Base-by-base conservation (phyloP, 2,888 invertebrate genomes). In the Alloscopus bannaensis region DNA sequence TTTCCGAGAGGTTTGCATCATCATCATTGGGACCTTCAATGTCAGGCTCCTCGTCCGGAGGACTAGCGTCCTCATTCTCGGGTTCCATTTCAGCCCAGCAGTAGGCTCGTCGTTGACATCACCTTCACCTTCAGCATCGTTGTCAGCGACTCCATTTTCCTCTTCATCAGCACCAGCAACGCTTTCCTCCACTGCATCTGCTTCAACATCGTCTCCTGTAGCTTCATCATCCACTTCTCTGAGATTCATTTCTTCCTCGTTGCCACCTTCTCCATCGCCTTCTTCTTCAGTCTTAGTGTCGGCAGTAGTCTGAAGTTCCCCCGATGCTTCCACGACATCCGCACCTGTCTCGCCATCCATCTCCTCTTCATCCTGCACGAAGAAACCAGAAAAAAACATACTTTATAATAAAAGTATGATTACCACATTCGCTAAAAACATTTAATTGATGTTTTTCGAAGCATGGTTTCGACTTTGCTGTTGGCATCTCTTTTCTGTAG, bases 281-380 rank as follows among this genome's bases (percentile, higher is more conserved):
- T 50, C 50, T 4, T 50, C 50, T 50, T 50, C 11, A 13, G 20
- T 18, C 50, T n/a, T n/a, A n/a, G n/a, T n/a, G n/a, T n/a, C n/a
- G n/a, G n/a, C n/a, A n/a, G n/a, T n/a, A n/a, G n/a, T n/a, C n/a
- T n/a, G n/a, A n/a, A n/a, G n/a, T n/a, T n/a, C n/a, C n/a, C n/a
- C n/a, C n/a, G n/a, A n/a, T 8, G 36, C 50, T 18, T 50, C 50
- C 1, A 50, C 50, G 3, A 18, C 8, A 20, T 50, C 50, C 20
- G 18, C 50, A 50, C 50, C 26, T 2, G 57, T 24, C 26, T 60
- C 60, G 8, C 16, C 45, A 28, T 24, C 29, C 6, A 2, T 52
- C 18, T 60, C 59, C 18, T 66, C 75, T 66, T 75, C 75, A 75
- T 28, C 50, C 75, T 75, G 66, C 40, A 59, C 36, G n/a, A n/a